These are phyloP conservation scores for Halcyon leucocephala DNA, from an alignment of 2,797 vertebrate genomes.

Conservation along the genomic window DNA sequence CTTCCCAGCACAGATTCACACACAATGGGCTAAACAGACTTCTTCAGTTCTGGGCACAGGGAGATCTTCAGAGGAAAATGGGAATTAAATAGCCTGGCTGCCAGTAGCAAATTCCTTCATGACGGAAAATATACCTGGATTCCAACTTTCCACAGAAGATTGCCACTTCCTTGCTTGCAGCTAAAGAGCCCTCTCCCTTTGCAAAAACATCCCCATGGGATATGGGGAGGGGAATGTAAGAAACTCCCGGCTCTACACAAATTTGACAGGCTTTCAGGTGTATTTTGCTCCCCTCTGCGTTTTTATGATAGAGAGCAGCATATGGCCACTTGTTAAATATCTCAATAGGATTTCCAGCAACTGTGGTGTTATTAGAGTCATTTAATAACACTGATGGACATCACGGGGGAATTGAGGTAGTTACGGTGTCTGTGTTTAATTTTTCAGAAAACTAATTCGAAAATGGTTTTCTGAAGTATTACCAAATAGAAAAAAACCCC, in stretches of 20 bases:
- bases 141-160: neutral
- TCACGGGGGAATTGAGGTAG: neutral
- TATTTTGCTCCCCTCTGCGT: neutral
- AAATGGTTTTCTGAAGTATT: neutral
- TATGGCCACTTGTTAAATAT: constrained; percentile 20
- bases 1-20: neutral
- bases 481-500: neutral
- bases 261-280: neutral
- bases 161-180: neutral
- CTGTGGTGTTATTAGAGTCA: neutral
- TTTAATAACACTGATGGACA: neutral
- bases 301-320: neutral
- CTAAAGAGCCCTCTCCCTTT: neutral
- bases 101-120: neutral
- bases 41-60: neutral
- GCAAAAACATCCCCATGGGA: neutral
- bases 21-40: neutral
- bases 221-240: neutral
- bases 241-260: neutral
- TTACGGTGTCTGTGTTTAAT: neutral
- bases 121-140: neutral
- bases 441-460: neutral
- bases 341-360: constrained; percentile 1
- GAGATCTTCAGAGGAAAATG: neutral
- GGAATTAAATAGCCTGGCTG: neutral